Evolutionary conservation across 2,888 invertebrate species (phyloP), one percentile per base, ranked within the genome.

Genomic region (Diplazon laetatorius): DNA sequence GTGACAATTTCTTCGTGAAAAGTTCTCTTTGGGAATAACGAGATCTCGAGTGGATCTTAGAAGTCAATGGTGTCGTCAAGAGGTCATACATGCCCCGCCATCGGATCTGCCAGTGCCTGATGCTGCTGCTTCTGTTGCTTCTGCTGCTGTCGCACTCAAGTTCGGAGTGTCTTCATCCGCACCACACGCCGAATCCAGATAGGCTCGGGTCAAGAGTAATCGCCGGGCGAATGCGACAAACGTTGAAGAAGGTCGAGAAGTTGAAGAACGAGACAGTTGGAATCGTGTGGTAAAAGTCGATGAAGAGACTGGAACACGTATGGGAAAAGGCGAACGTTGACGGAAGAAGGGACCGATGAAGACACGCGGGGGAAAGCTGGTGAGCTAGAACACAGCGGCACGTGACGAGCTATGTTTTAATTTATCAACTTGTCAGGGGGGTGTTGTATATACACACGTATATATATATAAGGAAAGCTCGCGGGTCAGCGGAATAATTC

Each of bases 401-500:
- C 62, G 65, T 50, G 52, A 55, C 37, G 46, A n/a, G 30, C 62
- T 74, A 48, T 48, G 74, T 30, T 69, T 69, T 20, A 44, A 65
- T 70, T 59, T 65, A 63, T 70, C 59, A 57, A 46, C 46, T 52
- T 37, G 46, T 60, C 30, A 16, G 35, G n/a, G 35, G 18, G 22
- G 42, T 39, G 57, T 48, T n/a, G 48, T n/a, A n/a, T n/a, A n/a
- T n/a, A n/a, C n/a, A n/a, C n/a, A n/a, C n/a, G n/a, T n/a, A n/a
- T n/a, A n/a, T n/a, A n/a, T n/a, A n/a, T n/a, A n/a, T n/a, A n/a
- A n/a, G n/a, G n/a, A n/a, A n/a, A n/a, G 62, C 80, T 65, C 73
- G 73, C 30, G 4, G 25, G n/a, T 52, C n/a, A 76, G 63, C 78
- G 78, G 84, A 86, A 86, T 86, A 85, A 87, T 87, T 81, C 84